Percentiles rank a stretch among this genome's conserved stretches.
Conservation (phyloP, 2,797 vertebrate species). For the Poecilia wingei region DNA sequence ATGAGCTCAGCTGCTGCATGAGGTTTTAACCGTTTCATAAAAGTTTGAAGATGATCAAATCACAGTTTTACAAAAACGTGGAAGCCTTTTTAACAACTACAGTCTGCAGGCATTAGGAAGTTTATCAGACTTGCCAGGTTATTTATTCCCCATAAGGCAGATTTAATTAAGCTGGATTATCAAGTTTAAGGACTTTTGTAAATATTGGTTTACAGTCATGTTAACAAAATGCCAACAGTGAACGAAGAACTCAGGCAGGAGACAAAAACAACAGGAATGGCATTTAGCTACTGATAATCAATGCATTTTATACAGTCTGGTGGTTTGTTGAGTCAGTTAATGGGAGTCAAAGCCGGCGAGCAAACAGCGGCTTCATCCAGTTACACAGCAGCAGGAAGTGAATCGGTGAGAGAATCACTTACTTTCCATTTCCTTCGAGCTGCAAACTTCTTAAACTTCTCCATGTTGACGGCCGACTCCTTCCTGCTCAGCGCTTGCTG, state of each 20-base stretch:
- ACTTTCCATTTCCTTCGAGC: slow-evolving; percentile 99
- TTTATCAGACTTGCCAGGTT: not conserved
- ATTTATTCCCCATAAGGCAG: not conserved
- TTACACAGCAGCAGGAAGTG: not conserved
- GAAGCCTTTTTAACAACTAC: not conserved
- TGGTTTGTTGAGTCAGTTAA: not conserved
- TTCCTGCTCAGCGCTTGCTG: slow-evolving; percentile 95
- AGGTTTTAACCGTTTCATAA: not conserved
- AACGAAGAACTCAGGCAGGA: not conserved
- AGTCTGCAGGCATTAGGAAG: not conserved
- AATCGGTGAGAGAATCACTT: slow-evolving; percentile 20
- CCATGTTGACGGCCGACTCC: slow-evolving; percentile 98
- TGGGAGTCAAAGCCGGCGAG: not conserved
- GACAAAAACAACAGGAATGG: not conserved
- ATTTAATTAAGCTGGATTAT: not conserved
- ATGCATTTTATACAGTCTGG: not conserved
- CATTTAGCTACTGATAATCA: not conserved
- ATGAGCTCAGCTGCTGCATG: not conserved
- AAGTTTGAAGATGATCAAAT: not conserved
- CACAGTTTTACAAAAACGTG: not conserved
- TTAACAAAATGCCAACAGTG: not conserved
- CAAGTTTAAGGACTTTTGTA: not conserved
- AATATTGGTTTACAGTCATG: not conserved
- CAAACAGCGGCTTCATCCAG: not conserved
- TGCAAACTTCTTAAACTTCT: slow-evolving; percentile 98